Conservation (phyloP, 2,113 vertebrate genomes). For the Rhinogobius similis region DNA sequence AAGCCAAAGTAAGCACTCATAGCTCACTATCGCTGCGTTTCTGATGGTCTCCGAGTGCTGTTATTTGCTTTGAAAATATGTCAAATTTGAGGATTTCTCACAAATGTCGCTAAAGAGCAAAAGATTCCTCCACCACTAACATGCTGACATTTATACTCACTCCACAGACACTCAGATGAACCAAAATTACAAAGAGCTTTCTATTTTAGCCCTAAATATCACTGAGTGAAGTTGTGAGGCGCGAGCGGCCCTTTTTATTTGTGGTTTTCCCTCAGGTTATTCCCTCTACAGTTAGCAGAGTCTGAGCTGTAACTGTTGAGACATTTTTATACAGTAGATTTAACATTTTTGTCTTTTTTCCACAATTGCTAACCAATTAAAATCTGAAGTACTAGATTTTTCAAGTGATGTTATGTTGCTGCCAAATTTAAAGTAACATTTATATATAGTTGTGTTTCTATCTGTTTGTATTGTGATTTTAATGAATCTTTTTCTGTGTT, state of each 20-base stretch:
- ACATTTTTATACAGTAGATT: not conserved
- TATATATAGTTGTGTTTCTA: too few relatives aligned
- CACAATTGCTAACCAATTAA: too few relatives aligned
- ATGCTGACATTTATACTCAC: not conserved
- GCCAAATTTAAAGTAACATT: too few relatives aligned
- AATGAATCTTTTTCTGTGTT: too few relatives aligned
- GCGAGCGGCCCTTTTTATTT: not conserved
- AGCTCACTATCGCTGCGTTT: constrained; percentile 6
- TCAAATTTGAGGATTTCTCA: constrained; percentile 17
- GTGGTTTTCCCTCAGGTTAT: not conserved
- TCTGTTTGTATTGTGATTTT: too few relatives aligned
- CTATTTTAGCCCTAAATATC: not conserved
- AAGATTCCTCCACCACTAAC: not conserved
- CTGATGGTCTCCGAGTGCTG: constrained; percentile 21
- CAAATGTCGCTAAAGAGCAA: constrained; percentile 28
- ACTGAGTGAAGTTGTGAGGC: not conserved
- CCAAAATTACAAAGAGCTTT: not conserved
- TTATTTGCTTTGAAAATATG: constrained; percentile 33
- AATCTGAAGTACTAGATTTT: too few relatives aligned
- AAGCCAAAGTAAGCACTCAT: constrained; percentile 35
- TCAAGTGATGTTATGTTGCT: too few relatives aligned
- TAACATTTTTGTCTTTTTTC: too few relatives aligned
- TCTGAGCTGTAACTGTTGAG: not conserved
- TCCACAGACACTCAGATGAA: not conserved
- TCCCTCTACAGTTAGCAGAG: not conserved